phyloP scores from a whole-genome alignment of 2,888 invertebrate species.

The Lacanobia wlatinum region DNA sequence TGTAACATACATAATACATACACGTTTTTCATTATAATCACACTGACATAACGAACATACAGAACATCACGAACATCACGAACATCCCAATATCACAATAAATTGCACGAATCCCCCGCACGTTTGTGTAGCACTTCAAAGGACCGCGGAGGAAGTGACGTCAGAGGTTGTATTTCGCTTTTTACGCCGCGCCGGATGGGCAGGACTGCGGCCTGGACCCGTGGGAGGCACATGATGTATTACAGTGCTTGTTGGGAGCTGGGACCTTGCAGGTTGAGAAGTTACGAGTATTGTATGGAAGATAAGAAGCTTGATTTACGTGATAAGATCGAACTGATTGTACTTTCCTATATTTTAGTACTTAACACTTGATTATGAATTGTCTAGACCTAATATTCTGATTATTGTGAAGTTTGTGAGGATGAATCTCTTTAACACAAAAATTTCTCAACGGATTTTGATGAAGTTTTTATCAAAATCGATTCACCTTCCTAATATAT shows the following conservation, averaged over 20 bases:
- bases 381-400: too few species aligned
- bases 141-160: conserved; percentile 57
- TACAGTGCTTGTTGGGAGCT: neutral
- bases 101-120: conserved; percentile 40
- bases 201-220: conserved; percentile 40
- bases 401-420: too few species aligned
- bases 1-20: neutral
- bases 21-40: neutral
- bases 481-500: too few species aligned
- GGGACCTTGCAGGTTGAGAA: neutral
- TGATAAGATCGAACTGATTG: neutral
- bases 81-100: conserved; percentile 33
- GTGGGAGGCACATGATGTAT: conserved; percentile 48
- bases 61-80: conserved; percentile 2
- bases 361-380: too few species aligned
- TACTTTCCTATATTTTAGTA: neutral
- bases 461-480: too few species aligned
- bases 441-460: too few species aligned
- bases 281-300: neutral
- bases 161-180: conserved; percentile 56
- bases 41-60: conserved; percentile 10
- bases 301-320: conserved; percentile 11
- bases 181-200: conserved; percentile 57
- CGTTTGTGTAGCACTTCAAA: conserved; percentile 45
- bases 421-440: too few species aligned